A percentile compares a stretch with the other conserved stretches of the same genome.
Conservation (phyloP, 2,113 vertebrate genomes). For the Ciconia boyciana region DNA sequence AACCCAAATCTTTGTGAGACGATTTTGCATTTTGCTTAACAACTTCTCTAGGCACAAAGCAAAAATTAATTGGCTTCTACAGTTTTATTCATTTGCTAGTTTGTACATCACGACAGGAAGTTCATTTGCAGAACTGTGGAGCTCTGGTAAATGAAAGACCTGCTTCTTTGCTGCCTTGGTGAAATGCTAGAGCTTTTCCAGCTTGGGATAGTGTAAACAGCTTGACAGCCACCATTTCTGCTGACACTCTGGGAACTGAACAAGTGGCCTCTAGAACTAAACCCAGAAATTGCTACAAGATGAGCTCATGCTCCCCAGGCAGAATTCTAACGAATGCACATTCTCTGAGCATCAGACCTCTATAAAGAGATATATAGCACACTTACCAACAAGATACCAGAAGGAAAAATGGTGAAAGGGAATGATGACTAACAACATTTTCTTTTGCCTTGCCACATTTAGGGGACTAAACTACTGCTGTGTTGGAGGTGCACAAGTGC, state of each 20-base stretch:
- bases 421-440: not conserved
- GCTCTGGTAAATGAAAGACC: not conserved
- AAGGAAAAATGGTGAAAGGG: not conserved
- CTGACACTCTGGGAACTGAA: not conserved
- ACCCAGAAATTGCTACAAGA: not conserved
- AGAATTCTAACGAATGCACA: accelerated
- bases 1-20: not conserved
- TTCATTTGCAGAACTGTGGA: not conserved
- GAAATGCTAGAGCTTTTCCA: not conserved
- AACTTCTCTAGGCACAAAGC: not conserved
- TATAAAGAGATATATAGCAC: not conserved
- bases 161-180: not conserved
- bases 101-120: accelerated
- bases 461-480: not conserved
- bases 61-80: not conserved
- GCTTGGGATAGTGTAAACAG: not conserved
- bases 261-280: not conserved
- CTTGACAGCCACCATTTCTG: not conserved
- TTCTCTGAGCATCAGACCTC: not conserved
- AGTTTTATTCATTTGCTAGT: not conserved
- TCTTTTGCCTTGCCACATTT: not conserved
- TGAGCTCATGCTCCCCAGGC: not conserved
- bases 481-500: not conserved
- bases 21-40: not conserved
- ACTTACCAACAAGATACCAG: not conserved